These are phyloP conservation scores for Phrynosoma platyrhinos DNA, from an alignment of 2,113 vertebrate genomes.

Conservation along the genomic window DNA sequence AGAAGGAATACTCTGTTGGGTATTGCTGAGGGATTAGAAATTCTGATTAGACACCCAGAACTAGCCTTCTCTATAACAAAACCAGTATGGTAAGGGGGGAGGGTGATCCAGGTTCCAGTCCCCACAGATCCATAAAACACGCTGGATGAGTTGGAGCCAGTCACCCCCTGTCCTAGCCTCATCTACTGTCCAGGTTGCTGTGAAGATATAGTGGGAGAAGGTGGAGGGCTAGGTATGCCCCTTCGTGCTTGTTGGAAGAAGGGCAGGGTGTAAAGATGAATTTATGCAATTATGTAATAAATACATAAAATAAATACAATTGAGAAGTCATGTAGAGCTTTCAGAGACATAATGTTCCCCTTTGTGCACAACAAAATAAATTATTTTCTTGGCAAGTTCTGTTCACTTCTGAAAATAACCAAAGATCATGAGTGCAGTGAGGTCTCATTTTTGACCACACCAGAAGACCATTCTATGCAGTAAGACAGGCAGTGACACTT, in stretches of 20 bases:
- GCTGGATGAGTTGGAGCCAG: not conserved
- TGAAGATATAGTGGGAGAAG: not conserved
- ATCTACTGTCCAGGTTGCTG: not conserved
- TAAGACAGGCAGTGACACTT: no score
- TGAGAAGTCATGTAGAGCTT: not conserved
- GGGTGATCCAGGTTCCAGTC: not conserved
- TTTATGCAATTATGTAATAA: no score
- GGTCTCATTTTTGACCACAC: no score
- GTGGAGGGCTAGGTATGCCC: not conserved
- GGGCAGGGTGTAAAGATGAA: no score
- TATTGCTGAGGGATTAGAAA: not conserved
- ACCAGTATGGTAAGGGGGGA: no score
- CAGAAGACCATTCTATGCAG: no score
- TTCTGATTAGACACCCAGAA: not conserved
- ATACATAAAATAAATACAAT: no score
- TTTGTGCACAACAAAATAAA: not conserved
- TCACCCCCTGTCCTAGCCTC: no score
- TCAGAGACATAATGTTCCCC: not conserved
- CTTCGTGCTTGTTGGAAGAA: not conserved
- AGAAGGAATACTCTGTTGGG: accelerated
- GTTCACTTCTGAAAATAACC: no score
- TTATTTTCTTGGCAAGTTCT: not conserved
- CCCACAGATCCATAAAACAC: not conserved
- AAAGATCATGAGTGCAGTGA: no score
- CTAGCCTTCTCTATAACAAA: not conserved